Evolutionary conservation across 2,113 vertebrate genomes (phyloP).

Genomic region (Argyrosomus japonicus): DNA sequence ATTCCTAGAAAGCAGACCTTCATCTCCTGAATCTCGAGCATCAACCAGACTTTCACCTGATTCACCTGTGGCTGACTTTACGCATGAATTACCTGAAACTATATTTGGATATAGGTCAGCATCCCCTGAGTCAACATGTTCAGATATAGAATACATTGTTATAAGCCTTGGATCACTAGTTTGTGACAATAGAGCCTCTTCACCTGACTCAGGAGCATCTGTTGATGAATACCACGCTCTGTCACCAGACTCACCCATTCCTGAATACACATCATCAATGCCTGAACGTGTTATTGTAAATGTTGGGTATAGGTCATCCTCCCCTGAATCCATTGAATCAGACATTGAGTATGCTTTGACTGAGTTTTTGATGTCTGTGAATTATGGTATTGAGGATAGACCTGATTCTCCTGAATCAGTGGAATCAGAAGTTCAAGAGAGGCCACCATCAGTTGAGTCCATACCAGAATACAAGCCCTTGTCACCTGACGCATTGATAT

Average conservation of each 20-base stretch:
- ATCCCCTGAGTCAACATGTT: conserved; percentile 68
- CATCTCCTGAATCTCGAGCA: conserved; percentile 49
- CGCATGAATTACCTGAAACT: conserved; percentile 1
- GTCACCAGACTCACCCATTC: conserved; percentile 71
- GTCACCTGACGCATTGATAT: conserved; percentile 33
- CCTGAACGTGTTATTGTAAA: conserved; percentile 48
- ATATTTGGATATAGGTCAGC: conserved; percentile 45
- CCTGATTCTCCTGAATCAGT: conserved; percentile 68
- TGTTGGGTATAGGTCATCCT: conserved; percentile 61
- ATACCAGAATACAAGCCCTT: conserved; percentile 49
- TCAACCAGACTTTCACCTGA: conserved; percentile 45
- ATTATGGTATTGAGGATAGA: conserved; percentile 38
- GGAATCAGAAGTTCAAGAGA: conserved; percentile 33
- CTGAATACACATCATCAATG: conserved; percentile 43
- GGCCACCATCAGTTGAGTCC: conserved; percentile 54
- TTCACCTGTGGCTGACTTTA: conserved; percentile 56
- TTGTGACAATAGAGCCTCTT: conserved; percentile 51
- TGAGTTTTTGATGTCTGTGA: conserved; percentile 38
- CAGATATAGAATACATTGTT: conserved; percentile 67
- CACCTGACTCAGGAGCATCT: conserved; percentile 67
- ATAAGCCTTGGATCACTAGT: conserved; percentile 29
- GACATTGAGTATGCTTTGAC: conserved; percentile 64
- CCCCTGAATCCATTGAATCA: conserved; percentile 64
- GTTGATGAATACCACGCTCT: conserved; percentile 49
- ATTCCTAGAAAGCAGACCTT: conserved; percentile 30